Base-by-base conservation (phyloP, 92 coral and sea anemone species). In the Paragorgia papillata region DNA sequence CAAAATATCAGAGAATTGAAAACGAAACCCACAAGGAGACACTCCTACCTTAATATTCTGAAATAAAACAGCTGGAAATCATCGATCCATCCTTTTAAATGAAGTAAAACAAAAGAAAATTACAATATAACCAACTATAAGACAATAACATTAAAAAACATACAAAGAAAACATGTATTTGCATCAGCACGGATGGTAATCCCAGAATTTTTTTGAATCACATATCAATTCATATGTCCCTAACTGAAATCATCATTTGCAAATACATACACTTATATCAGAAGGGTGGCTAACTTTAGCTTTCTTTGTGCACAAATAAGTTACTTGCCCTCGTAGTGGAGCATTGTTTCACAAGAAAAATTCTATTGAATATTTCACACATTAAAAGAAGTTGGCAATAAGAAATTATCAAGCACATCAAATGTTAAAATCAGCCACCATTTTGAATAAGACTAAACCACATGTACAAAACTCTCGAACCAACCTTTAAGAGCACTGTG, bases 201-300 rank as follows among this genome's bases (percentile, higher is more conserved):
- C 14, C 37, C 64, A 5, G 9, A 53, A 64, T 34, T 19, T 64
- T 64, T 64, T 21, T n/a, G 18, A 64, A 64, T 64, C 71, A 64
- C 29, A 60, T 27, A 37, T 37, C 53, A 46, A 46, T 34, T 64
- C 71, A 64, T 64, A 20, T 64, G 71, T 64, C 71, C 71, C 71
- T 64, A 64, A 34, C 71, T 64, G 71, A 64, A 31, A 26, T 64
- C 71, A 64, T 64, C 71, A 64, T 60, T 60, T 60, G 39, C 66
- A 60, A 60, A 60, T 26, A 28, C 71, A 64, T 37, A 10, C 43
- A 37, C 10, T 37, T 37, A 4, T 37, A 4, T 37, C 43, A 37
- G 10, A 37, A 37, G n/a, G n/a, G n/a, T n/a, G n/a, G n/a, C n/a
- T n/a, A n/a, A n/a, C n/a, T n/a, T n/a, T n/a, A n/a, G n/a, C n/a